Conservation (phyloP, 2,113 vertebrate genomes). For the Protobothrops mucrosquamatus region DNA sequence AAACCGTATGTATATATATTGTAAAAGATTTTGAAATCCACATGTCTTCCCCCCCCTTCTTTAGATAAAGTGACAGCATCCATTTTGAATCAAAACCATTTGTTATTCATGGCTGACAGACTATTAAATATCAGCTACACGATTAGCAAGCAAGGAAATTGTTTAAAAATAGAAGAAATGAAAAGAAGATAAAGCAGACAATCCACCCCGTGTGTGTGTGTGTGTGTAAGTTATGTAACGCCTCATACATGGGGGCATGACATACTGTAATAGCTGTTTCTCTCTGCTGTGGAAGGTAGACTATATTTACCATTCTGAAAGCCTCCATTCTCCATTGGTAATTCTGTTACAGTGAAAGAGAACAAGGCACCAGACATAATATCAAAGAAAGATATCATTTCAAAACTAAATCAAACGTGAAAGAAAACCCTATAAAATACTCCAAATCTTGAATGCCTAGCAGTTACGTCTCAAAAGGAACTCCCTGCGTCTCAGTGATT, state of each 20-base stretch:
- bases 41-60: accelerated
- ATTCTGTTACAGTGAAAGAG: background rate
- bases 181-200: background rate
- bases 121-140: too few species aligned
- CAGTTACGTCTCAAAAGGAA: background rate
- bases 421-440: background rate
- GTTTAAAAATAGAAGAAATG: background rate
- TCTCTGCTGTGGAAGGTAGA: background rate
- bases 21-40: background rate
- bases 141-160: background rate
- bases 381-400: background rate
- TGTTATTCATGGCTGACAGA: background rate
- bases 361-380: background rate
- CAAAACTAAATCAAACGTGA: background rate
- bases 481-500: background rate
- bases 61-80: background rate
- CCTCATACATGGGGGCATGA: background rate
- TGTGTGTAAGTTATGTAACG: background rate
- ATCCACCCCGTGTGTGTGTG: background rate
- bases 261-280: background rate
- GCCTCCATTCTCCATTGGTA: too few species aligned
- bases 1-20: slow-evolving; percentile 7
- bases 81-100: background rate
- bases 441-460: background rate
- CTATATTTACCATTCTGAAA: background rate